phyloP scores from a whole-genome alignment of 2,888 invertebrate species.

The Pristionchus mayeri region DNA sequence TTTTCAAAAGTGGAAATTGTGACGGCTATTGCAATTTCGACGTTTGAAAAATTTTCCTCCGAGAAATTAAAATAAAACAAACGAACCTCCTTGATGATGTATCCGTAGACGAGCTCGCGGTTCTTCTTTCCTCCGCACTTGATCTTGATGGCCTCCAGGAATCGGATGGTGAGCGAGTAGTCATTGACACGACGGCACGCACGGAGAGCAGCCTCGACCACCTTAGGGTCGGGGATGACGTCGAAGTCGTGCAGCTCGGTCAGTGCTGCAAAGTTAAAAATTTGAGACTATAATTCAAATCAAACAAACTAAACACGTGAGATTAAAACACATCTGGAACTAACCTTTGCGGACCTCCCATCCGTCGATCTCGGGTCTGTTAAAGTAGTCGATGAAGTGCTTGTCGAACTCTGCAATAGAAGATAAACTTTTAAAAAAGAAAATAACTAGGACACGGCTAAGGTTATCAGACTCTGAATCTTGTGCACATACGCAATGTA shows the following conservation, averaged over 20 bases:
- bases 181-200: conserved; percentile 96
- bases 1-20: too few species aligned
- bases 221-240: conserved; percentile 75
- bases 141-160: conserved; percentile 89
- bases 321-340: conserved; percentile 4
- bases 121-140: conserved; percentile 82
- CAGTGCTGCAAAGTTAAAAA: conserved; percentile 67
- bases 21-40: too few species aligned
- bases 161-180: conserved; percentile 91
- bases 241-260: conserved; percentile 75
- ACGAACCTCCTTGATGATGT: conserved; percentile 76
- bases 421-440: conserved; percentile 24
- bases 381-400: conserved; percentile 75
- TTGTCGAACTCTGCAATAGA: conserved; percentile 71
- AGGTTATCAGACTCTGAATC: too few species aligned
- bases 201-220: conserved; percentile 75
- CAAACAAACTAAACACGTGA: background rate
- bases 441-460: too few species aligned
- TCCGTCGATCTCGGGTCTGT: conserved; percentile 75
- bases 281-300: background rate
- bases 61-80: background rate
- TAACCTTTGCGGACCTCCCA: conserved; percentile 76
- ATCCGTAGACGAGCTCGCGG: conserved; percentile 80
- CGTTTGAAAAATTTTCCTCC: too few species aligned
- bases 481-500: too few species aligned